Percentiles rank a stretch among this genome's conserved stretches.
Evolutionary conservation across 37 sponge, comb jelly and placozoan species (phyloP).

Genomic region (Hexactinellida sp.): DNA sequence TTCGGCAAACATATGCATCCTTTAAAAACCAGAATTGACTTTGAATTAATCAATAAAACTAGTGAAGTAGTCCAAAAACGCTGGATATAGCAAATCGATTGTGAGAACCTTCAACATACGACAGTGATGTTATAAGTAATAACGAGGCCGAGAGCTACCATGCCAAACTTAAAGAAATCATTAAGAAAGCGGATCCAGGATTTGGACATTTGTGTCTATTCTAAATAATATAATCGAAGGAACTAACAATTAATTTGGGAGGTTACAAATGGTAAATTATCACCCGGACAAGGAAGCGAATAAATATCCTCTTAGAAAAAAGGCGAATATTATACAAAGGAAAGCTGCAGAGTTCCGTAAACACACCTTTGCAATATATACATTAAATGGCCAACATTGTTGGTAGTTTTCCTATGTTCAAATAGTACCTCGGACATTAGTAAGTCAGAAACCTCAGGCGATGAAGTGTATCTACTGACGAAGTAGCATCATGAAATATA

Average conservation of each 20-base stretch:
- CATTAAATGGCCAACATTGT: slow-evolving; percentile 5
- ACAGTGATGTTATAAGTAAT: background rate
- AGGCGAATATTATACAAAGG: background rate
- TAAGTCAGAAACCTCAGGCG: no score
- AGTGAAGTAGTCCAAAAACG: no score
- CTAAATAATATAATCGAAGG: background rate
- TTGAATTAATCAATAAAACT: no score
- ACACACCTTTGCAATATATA: slow-evolving; percentile 8
- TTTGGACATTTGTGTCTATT: background rate
- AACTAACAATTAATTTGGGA: background rate
- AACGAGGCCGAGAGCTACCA: background rate
- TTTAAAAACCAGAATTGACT: no score
- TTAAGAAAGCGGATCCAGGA: background rate
- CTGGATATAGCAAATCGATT: no score
- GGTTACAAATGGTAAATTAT: background rate
- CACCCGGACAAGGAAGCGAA: background rate
- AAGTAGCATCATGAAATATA: no score
- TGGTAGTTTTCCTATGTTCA: slow-evolving; percentile 7
- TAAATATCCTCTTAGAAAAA: background rate
- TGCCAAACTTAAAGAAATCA: background rate
- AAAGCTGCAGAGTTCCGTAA: background rate
- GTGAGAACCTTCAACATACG: background rate
- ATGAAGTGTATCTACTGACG: no score
- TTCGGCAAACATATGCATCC: no score
- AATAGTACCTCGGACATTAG: background rate